These are phyloP conservation scores for Apeltes quadracus DNA, from an alignment of 2,113 vertebrate genomes.

Conservation along the genomic window DNA sequence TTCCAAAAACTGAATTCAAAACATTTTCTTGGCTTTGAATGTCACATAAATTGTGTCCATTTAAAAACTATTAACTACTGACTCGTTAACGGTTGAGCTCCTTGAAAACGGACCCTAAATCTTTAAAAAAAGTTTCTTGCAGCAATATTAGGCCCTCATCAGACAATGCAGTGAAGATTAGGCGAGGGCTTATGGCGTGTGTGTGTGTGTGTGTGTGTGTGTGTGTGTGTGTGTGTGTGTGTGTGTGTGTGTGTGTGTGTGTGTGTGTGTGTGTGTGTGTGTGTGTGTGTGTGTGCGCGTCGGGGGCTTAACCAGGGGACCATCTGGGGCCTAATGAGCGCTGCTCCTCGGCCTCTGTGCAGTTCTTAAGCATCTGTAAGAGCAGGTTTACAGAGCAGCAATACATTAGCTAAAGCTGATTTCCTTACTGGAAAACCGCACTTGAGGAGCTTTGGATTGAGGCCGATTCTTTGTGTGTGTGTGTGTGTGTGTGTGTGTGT, in stretches of 20 bases:
- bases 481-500: constrained; percentile 40
- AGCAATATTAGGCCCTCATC: constrained; percentile 47
- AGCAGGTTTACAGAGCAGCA: constrained; percentile 78
- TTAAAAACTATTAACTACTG: not conserved
- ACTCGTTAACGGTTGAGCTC: not conserved
- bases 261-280: constrained; percentile 65
- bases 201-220: constrained; percentile 65
- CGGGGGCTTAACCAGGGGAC: constrained; percentile 74
- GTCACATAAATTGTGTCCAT: not conserved
- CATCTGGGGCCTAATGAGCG: constrained; percentile 81
- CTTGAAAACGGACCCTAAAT: not conserved
- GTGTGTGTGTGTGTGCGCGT: constrained; percentile 61
- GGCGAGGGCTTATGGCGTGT: constrained; percentile 64
- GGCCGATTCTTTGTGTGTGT: constrained; percentile 1
- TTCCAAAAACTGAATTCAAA: not conserved
- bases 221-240: constrained; percentile 64
- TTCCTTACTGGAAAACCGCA: constrained; percentile 80
- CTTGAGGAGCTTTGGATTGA: constrained; percentile 78
- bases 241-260: constrained; percentile 62
- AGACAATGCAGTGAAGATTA: constrained; percentile 73
- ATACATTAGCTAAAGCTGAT: constrained; percentile 84
- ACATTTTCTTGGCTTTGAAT: not conserved
- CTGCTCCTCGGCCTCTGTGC: constrained; percentile 73
- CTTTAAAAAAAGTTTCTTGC: constrained; percentile 30
- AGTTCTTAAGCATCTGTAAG: constrained; percentile 79